Percentiles rank a stretch among this genome's conserved stretches.
These are phyloP conservation scores for Gallinago stenura DNA, from an alignment of 2,797 vertebrate genomes.

Conservation along the genomic window DNA sequence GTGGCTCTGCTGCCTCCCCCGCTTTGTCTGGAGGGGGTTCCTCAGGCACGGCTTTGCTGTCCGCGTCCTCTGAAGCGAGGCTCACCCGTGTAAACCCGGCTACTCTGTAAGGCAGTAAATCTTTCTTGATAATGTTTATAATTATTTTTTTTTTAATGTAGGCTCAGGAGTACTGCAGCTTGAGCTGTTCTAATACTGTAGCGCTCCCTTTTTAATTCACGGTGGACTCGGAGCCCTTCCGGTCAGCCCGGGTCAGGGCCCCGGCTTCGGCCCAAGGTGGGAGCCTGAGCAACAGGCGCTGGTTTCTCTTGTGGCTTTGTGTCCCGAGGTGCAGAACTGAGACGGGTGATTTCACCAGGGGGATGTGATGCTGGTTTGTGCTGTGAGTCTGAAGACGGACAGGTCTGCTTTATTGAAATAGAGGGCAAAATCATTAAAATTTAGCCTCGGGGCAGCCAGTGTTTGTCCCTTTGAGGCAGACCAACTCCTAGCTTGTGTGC, in stretches of 20 bases:
- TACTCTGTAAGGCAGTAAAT: neutral
- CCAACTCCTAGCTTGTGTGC: neutral
- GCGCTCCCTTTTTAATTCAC: accelerated
- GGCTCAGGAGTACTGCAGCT: accelerated
- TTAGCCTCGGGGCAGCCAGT: accelerated
- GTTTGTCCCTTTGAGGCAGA: neutral
- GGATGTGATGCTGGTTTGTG: neutral
- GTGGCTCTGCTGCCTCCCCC: neutral
- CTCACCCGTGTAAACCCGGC: neutral
- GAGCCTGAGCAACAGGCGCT: accelerated
- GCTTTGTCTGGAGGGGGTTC: neutral
- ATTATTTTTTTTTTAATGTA: too few species aligned
- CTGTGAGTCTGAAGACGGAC: accelerated
- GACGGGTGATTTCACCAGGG: too few species aligned
- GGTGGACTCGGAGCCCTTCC: accelerated
- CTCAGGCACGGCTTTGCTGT: neutral
- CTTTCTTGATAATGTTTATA: neutral
- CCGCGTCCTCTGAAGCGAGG: neutral
- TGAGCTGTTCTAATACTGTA: neutral
- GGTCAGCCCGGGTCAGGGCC: too few species aligned
- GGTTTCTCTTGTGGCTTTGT: accelerated
- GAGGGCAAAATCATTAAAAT: neutral
- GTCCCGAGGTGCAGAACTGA: accelerated
- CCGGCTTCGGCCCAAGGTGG: accelerated
- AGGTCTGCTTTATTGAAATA: neutral